phyloP scores from a whole-genome alignment of 2,113 vertebrate species.

The Pangasianodon hypophthalmus region DNA sequence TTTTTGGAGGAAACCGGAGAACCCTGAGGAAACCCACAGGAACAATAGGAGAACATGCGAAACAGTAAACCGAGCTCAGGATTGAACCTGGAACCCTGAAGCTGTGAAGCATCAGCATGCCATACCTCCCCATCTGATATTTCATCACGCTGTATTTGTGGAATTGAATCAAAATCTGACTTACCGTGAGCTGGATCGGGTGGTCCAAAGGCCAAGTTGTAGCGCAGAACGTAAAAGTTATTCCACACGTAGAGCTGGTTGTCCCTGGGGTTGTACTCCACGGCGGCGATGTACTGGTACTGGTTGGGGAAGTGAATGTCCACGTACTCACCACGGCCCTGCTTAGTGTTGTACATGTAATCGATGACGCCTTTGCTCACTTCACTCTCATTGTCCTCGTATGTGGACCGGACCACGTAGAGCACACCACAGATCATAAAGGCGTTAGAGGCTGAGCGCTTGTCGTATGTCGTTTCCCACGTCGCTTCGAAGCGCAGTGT shows the following conservation, averaged over 20 bases:
- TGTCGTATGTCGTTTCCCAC: conserved; percentile 95
- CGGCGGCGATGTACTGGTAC: conserved; percentile 97
- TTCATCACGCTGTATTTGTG: neutral
- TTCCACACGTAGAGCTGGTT: conserved; percentile 99
- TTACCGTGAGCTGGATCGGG: conserved; percentile 97
- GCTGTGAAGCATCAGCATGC: neutral
- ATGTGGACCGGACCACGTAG: conserved; percentile 94
- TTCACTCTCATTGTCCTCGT: conserved; percentile 98
- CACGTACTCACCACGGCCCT: conserved; percentile 88
- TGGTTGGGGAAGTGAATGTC: conserved; percentile 98
- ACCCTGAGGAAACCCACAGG: neutral
- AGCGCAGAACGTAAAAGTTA: conserved; percentile 98
- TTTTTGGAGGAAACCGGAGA: neutral
- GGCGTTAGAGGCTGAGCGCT: conserved; percentile 95
- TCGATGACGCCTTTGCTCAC: conserved; percentile 94
- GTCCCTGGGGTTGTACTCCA: conserved; percentile 99
- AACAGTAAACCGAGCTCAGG: neutral
- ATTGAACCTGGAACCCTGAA: neutral
- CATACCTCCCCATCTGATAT: neutral
- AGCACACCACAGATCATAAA: conserved; percentile 99
- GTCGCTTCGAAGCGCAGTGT: conserved; percentile 97
- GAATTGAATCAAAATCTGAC: conserved; percentile 33
- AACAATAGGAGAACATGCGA: neutral
- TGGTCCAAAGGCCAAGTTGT: conserved; percentile 93
- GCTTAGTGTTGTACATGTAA: conserved; percentile 94